Conservation (phyloP, 2,888 invertebrate species). For the Polyploca ridens region DNA sequence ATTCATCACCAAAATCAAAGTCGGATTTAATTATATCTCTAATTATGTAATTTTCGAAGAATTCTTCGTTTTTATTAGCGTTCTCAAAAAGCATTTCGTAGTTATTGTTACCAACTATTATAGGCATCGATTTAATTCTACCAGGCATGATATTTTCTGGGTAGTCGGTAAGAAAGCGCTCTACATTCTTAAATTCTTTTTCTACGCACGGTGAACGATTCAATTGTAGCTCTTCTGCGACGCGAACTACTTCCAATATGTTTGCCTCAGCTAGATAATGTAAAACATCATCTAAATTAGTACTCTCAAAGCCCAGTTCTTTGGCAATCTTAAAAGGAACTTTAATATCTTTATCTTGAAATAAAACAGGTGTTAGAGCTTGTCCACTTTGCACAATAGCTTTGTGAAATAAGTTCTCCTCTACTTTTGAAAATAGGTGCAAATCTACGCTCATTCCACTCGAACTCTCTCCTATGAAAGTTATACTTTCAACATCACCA, state of each 20-base stretch:
- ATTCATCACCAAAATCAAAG: background rate
- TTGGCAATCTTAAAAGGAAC: conserved; percentile 22
- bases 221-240: conserved; percentile 21
- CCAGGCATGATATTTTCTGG: background rate
- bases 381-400: conserved; percentile 29
- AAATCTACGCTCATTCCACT: conserved; percentile 32
- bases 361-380: conserved; percentile 12
- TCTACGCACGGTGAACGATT: conserved; percentile 28
- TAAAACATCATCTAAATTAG: conserved; percentile 20
- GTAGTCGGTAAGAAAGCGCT: conserved; percentile 13
- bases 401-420: conserved; percentile 29
- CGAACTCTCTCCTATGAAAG: conserved; percentile 37
- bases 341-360: conserved; percentile 13
- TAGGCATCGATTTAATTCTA: conserved; percentile 19
- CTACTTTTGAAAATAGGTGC: conserved; percentile 20
- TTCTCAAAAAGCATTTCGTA: conserved; percentile 11
- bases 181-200: conserved; percentile 15
- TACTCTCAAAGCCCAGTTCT: conserved; percentile 22
- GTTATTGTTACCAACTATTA: conserved; percentile 23
- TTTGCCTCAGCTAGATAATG: conserved; percentile 21
- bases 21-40: background rate
- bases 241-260: conserved; percentile 20
- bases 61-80: background rate
- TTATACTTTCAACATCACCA: conserved; percentile 41
- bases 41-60: background rate